Base-by-base conservation (phyloP, 2,888 invertebrate genomes). In the Drosophila limbata region DNA sequence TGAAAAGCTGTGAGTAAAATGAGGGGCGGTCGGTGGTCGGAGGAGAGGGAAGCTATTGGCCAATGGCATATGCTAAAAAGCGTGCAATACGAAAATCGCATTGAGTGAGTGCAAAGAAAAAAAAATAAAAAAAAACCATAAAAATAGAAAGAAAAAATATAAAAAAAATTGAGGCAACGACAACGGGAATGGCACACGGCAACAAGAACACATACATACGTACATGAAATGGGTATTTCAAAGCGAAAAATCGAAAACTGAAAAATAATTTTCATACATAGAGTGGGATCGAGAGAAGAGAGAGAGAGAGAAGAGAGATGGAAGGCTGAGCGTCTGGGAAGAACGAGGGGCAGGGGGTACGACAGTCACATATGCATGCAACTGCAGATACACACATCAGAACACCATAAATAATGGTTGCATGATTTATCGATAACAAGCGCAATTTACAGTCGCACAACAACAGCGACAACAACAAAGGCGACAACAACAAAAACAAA, bases 381-480 rank as follows among this genome's bases (percentile, higher is more conserved):
- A 69, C 72, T 88, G 85, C 66, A 78, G 77, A 83, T 68, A 77
- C 62, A 79, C 67, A 73, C 75, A 87, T 66, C 84, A 75, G 84
- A 77, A 81, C 88, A 91, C 90, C 84, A 91, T 91, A 89, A 90
- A 91, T 91, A 90, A 91, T 91, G 89, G 90, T 91, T 90, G 87
- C 91, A 91, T 90, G 90, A 91, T 90, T 90, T 90, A 91, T 90
- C 91, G 91, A 91, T 90, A 90, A 91, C 91, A 91, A 91, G 90
- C 90, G 90, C 91, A 90, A 91, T 91, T 90, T 90, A 89, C 91
- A 89, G 89, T 87, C 81, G 72, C 72, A 79, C 79, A 77, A 77
- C 69, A 85, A 78, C 84, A 83, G 79, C 25, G 15, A 4, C 9
- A 21, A 11, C 67, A 74, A 78, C 68, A 28, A 28, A 28, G 77